A percentile compares a stretch with the other conserved stretches of the same genome.
Conservation (phyloP, 2,797 vertebrate genomes). For the Scleropages formosus region DNA sequence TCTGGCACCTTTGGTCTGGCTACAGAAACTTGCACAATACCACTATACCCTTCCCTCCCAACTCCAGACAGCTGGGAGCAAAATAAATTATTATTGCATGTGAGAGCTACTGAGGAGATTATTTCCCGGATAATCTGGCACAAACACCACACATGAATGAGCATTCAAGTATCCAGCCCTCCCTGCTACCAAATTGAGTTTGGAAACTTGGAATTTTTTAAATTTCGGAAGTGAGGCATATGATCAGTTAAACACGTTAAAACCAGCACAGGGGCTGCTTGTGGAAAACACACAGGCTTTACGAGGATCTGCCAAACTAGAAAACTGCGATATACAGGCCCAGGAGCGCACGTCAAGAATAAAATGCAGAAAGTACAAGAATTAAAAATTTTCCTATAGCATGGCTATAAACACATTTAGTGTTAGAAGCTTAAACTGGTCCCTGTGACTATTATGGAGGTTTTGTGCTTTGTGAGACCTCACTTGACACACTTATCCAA, state of each 20-base stretch:
- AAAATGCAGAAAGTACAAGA: neutral
- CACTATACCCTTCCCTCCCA: conserved; percentile 41
- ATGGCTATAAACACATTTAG: no score
- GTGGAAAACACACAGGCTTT: neutral
- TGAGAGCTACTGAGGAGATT: conserved; percentile 63
- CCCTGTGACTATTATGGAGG: no score
- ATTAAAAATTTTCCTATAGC: neutral
- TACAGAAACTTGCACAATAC: conserved; percentile 38
- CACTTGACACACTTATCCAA: no score
- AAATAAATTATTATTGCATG: conserved; percentile 69
- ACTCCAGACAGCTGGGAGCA: conserved; percentile 56
- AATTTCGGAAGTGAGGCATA: conserved; percentile 46
- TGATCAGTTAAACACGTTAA: conserved; percentile 54
- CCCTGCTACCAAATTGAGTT: conserved; percentile 18
- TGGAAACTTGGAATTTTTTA: conserved; percentile 19
- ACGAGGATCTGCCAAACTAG: no score
- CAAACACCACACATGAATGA: conserved; percentile 52
- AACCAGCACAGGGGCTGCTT: neutral
- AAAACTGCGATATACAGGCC: neutral
- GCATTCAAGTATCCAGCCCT: neutral
- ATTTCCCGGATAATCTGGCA: conserved; percentile 50
- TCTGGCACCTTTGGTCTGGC: conserved; percentile 27
- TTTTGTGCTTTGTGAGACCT: no score
- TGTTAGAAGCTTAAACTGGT: no score
- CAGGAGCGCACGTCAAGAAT: neutral